Evolutionary conservation across 2,888 invertebrate species (phyloP).

Genomic region (Drosophila percnosoma): DNA sequence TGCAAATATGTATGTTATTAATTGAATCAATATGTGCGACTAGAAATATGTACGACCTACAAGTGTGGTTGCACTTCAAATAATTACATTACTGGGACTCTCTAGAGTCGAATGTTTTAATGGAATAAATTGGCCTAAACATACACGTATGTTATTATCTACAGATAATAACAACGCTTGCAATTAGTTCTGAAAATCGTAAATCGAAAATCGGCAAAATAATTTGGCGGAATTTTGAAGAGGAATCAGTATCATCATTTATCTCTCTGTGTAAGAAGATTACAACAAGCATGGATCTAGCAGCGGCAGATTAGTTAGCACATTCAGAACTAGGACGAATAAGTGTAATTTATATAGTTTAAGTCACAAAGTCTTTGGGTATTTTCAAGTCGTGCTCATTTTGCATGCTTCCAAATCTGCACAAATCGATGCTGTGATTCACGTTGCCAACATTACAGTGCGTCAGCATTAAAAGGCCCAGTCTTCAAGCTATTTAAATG

Average conservation of each 20-base stretch:
- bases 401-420: background rate
- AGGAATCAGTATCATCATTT: background rate
- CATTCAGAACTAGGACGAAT: background rate
- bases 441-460: slow-evolving; percentile 28
- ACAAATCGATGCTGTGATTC: slow-evolving; percentile 24
- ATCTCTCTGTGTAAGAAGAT: background rate
- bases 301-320: background rate
- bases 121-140: background rate
- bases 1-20: background rate
- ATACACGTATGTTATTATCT: no score
- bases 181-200: background rate
- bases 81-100: background rate
- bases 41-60: background rate
- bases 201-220: background rate
- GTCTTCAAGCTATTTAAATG: slow-evolving; percentile 46
- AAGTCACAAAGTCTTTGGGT: background rate
- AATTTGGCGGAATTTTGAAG: background rate
- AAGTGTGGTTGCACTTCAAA: background rate
- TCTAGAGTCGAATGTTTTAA: background rate
- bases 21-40: background rate
- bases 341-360: background rate
- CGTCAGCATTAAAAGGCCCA: slow-evolving; percentile 40
- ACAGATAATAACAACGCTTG: background rate
- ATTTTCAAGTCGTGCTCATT: background rate
- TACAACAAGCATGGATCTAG: background rate